Evolutionary conservation across 1,140 invertebrate species (phyloP).

Genomic region (Drosophila ironensis): DNA sequence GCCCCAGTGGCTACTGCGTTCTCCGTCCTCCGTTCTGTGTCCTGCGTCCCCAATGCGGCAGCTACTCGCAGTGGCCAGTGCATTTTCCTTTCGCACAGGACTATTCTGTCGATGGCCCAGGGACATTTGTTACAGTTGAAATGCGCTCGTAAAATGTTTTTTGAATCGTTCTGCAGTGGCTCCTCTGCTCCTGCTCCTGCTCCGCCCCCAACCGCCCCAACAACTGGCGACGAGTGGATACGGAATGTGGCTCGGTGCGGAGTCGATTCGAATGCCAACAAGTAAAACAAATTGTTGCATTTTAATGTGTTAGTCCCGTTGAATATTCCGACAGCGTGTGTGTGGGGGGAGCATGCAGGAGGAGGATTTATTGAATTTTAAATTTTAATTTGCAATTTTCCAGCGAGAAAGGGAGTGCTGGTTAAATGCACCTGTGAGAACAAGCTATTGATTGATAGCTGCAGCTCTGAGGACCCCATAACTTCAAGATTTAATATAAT

Average conservation of each 20-base stretch:
- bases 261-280: slow-evolving; percentile 46
- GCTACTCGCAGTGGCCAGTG: background rate
- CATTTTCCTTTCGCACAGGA: slow-evolving; percentile 6
- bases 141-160: slow-evolving; percentile 77
- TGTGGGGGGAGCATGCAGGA: background rate
- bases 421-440: no score
- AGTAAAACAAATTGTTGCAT: slow-evolving; percentile 80
- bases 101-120: slow-evolving; percentile 35
- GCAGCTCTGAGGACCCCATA: no score
- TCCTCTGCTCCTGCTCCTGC: slow-evolving; percentile 5
- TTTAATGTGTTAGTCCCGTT: slow-evolving; percentile 60
- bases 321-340: slow-evolving; percentile 40
- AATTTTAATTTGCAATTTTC: slow-evolving; percentile 74
- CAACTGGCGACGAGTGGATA: background rate
- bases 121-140: slow-evolving; percentile 81
- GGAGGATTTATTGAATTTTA: slow-evolving; percentile 74
- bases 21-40: background rate
- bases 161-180: slow-evolving; percentile 30
- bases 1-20: background rate
- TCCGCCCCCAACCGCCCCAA: background rate
- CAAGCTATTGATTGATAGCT: no score
- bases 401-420: background rate
- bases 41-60: background rate
- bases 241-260: slow-evolving; percentile 13
- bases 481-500: no score